Evolutionary conservation across 1,140 invertebrate genomes (phyloP), one percentile per base, ranked within the genome.

Genomic region (Cyphomyrmex costatus): DNA sequence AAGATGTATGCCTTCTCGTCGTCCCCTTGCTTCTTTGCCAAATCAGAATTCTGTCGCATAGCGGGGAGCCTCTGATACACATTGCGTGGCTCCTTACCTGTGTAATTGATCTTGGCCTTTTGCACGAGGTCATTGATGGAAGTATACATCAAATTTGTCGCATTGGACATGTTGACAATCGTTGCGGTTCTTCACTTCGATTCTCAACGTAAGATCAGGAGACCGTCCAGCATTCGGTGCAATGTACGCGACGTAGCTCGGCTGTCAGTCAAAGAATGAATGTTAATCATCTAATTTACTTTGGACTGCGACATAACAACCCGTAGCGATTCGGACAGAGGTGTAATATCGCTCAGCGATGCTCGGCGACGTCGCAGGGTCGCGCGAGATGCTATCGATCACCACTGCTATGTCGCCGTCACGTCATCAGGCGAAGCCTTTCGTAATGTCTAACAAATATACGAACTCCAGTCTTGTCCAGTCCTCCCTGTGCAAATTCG

Each of bases 1-100:
- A 96, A 94, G 33, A 98, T 95, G 89, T 97, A 98, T 1, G 97
- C 96, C 60, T 94, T 88, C 91, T 97, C 97, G 89, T 97, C 96
- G 89, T 98, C 97, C 5, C 96, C 96, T 30, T 95, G 93, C n/a
- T 93, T 91, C 21, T 94, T 94, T 60, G 93, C 90, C 46, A 95
- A 90, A 73, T 97, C 95, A 8, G 96, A 97, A 63, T 93, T 94
- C 42, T 96, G 93, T 85, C 96, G 96, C 70, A 97, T 92, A 91
- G 96, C 96, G 24, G 95, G 92, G n/a, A 97, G 96, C 76, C 95
- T 95, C 86, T 95, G 95, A 36, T 95, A 95, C 89, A 96, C 36
- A 24, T 79, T 10, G 7, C 68, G 42, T 2, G 90, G 86, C 2
- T 74, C 91, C 33, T 83, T 91, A 5, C 74, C 56, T 3, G 0